A percentile compares a stretch with the other conserved stretches of the same genome.
These are phyloP conservation scores for Pseudomyrmex flavicornis DNA, from an alignment of 1,140 invertebrate genomes.

Conservation along the genomic window DNA sequence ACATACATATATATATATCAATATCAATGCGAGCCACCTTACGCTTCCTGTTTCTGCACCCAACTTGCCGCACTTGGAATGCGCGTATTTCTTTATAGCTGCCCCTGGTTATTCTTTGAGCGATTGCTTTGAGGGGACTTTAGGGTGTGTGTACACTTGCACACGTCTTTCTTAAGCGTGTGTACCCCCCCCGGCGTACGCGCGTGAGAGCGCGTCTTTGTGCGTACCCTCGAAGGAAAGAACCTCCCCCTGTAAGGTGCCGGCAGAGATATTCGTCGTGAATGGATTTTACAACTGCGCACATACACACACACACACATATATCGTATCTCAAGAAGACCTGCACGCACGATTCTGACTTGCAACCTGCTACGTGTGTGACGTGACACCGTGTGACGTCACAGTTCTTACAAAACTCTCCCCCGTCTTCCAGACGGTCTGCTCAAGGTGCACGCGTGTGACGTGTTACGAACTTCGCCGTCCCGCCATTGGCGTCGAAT, in stretches of 20 bases:
- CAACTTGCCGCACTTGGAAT: constrained; percentile 15
- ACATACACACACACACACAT: background rate
- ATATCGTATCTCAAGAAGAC: constrained; percentile 36
- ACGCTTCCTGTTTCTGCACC: constrained; percentile 34
- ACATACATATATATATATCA: too few relatives aligned
- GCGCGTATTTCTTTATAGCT: constrained; percentile 16
- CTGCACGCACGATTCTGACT: constrained; percentile 20
- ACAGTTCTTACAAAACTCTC: constrained; percentile 55
- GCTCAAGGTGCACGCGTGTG: constrained; percentile 60
- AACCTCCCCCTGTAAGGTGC: constrained; percentile 48
- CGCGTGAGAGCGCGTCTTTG: constrained; percentile 57
- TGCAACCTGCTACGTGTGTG: constrained; percentile 68
- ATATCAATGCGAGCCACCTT: constrained; percentile 59
- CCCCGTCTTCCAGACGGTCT: constrained; percentile 51
- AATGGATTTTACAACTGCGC: constrained; percentile 58
- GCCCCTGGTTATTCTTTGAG: constrained; percentile 4
- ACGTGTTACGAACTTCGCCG: background rate
- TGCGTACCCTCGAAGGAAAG: constrained; percentile 47
- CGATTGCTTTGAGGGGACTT: constrained; percentile 16
- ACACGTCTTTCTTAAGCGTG: constrained; percentile 30
- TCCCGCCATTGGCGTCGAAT: constrained; percentile 45
- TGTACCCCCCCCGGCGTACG: constrained; percentile 28
- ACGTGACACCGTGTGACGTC: constrained; percentile 71
- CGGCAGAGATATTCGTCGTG: constrained; percentile 61
- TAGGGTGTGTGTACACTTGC: constrained; percentile 1